Evolutionary conservation across 2,113 vertebrate genomes (phyloP).

Genomic region (Notiomystis cincta): DNA sequence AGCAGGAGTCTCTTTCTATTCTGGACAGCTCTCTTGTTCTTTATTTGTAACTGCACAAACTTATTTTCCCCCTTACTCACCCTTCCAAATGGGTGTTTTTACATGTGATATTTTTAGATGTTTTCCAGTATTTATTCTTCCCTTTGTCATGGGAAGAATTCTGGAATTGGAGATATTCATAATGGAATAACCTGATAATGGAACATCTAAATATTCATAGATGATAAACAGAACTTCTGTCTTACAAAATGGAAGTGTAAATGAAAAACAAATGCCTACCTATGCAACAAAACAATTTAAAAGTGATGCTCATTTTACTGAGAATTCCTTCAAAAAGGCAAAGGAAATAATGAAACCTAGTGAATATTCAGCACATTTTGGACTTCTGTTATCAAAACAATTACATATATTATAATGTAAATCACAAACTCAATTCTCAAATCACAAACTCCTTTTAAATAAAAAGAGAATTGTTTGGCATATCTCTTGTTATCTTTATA

Average conservation of each 20-base stretch:
- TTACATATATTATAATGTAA: neutral
- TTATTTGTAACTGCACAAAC: neutral
- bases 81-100: neutral
- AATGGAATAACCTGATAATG: neutral
- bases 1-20: neutral
- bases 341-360: neutral
- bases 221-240: neutral
- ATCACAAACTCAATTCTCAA: neutral
- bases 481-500: neutral
- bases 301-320: neutral
- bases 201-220: neutral
- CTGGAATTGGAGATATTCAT: neutral
- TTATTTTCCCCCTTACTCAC: neutral
- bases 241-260: neutral
- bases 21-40: neutral
- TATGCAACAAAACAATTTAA: neutral
- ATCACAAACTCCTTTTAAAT: neutral
- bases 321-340: neutral
- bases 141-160: neutral
- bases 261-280: neutral
- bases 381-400: neutral
- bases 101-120: neutral
- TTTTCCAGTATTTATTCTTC: neutral
- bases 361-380: neutral
- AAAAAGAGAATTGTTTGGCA: neutral